phyloP scores from a whole-genome alignment of 2,888 invertebrate genomes.

The Spilarctia lutea region DNA sequence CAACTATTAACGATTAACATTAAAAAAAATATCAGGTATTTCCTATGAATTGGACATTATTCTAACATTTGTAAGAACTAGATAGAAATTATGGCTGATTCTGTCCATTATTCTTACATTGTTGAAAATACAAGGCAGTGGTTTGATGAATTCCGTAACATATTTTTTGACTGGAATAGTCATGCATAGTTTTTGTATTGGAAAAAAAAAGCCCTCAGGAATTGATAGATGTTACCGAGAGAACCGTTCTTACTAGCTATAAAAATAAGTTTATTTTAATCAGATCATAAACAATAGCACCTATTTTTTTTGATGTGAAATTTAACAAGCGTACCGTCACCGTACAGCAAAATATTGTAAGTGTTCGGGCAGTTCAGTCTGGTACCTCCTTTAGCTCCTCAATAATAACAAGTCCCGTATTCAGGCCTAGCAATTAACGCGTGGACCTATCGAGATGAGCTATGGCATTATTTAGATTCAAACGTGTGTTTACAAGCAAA shows the following conservation, averaged over 20 bases:
- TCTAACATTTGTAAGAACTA: too few species aligned
- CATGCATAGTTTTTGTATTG: not conserved
- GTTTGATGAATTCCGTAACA: too few species aligned
- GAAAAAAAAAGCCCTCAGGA: not conserved
- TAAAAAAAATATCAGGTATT: too few species aligned
- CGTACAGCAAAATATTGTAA: not conserved
- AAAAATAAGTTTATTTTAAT: not conserved
- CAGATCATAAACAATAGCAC: not conserved
- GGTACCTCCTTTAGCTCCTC: conserved; percentile 32
- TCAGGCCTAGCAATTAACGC: conserved; percentile 68
- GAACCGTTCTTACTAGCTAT: too few species aligned
- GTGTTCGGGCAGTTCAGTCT: conserved; percentile 1
- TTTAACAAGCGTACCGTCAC: not conserved
- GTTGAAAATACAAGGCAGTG: too few species aligned
- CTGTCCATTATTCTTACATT: too few species aligned
- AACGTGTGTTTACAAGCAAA: conserved; percentile 59
- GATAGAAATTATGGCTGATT: too few species aligned
- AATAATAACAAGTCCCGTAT: conserved; percentile 60
- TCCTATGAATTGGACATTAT: too few species aligned
- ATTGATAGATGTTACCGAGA: not conserved
- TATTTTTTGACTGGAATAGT: not conserved
- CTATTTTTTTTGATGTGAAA: too few species aligned
- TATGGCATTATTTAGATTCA: conserved; percentile 67
- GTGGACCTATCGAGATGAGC: conserved; percentile 67
- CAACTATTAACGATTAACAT: too few species aligned